Percentiles rank a stretch among this genome's conserved stretches.
phyloP scores from a whole-genome alignment of 1,140 invertebrate species.

The Procambarus clarkii region DNA sequence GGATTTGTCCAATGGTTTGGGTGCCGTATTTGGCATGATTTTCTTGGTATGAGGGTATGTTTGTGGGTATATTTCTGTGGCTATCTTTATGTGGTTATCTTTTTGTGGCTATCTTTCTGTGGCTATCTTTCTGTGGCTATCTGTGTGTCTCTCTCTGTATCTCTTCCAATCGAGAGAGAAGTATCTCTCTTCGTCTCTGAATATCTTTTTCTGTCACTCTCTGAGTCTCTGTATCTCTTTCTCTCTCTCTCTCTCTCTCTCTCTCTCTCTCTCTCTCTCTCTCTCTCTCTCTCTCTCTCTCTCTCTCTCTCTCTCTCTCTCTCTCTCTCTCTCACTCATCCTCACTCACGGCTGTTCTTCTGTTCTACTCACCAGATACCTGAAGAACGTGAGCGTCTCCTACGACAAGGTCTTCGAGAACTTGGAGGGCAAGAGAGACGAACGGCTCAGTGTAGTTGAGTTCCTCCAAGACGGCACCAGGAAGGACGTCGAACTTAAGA shows the following conservation, averaged over 20 bases:
- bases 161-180: no score
- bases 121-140: no score
- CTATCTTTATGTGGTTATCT: no score
- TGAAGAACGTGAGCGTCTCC: constrained; percentile 87
- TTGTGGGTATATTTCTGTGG: no score
- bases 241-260: background rate
- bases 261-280: background rate
- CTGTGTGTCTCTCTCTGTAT: no score
- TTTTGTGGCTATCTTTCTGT: no score
- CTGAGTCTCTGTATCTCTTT: background rate
- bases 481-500: constrained; percentile 90
- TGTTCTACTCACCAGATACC: constrained; percentile 79
- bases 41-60: no score
- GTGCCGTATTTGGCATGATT: no score
- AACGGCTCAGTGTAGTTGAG: constrained; percentile 82
- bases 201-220: background rate
- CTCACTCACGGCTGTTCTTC: background rate
- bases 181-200: no score
- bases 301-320: background rate
- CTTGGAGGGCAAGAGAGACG: constrained; percentile 32
- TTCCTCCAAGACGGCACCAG: constrained; percentile 93
- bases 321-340: background rate
- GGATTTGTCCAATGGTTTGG: no score
- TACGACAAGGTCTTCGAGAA: constrained; percentile 59
- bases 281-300: constrained; percentile 17